Evolutionary conservation across 2,113 vertebrate genomes (phyloP), one percentile per base, ranked within the genome.

Genomic region (Bos indicus): DNA sequence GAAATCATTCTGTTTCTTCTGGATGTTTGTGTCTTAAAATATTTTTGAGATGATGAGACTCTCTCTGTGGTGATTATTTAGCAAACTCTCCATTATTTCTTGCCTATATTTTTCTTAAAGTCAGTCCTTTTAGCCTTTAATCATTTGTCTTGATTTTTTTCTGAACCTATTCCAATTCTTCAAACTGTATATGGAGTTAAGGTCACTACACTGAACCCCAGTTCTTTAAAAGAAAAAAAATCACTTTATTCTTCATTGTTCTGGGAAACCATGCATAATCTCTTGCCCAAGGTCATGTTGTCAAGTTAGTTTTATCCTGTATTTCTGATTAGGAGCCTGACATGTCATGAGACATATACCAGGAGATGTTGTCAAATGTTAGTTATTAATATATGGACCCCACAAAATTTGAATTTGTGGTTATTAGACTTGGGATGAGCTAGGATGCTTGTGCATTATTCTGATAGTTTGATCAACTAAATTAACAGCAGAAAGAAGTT

Each of bases 111-210:
- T 96, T 97, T 81, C 84, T 96, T 77, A 60, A 64, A 87, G 52
- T 89, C 64, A 67, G 13, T 91, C 23, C 43, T 54, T 36, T 56
- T 86, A 92, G 94, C 28, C 82, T 96, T 90, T 96, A 82, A 93
- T 96, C 40, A 78, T 90, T 57, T 96, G 84, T 98, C 92, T 97
- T 85, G n/a, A 88, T 59, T 96, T 97, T 96, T 96, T 95, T 97
- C 59, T 91, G 74, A 97, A 97, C 19, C 28, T 10, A 7, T 78
- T 97, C 77, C 82, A 97, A 90, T 97, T 97, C 77, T 95, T 93
- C 82, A 95, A 81, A 60, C 33, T 93, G 28, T 89, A 71, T n/a
- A 25, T 48, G 52, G 81, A 78, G 52, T 56, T 88, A 97, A 94
- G 96, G 82, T 74, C 43, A n/a, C 52, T 86, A 77, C 51, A 8